These are phyloP conservation scores for Neotoxoptera formosana DNA, from an alignment of 1,140 invertebrate species.

Conservation along the genomic window DNA sequence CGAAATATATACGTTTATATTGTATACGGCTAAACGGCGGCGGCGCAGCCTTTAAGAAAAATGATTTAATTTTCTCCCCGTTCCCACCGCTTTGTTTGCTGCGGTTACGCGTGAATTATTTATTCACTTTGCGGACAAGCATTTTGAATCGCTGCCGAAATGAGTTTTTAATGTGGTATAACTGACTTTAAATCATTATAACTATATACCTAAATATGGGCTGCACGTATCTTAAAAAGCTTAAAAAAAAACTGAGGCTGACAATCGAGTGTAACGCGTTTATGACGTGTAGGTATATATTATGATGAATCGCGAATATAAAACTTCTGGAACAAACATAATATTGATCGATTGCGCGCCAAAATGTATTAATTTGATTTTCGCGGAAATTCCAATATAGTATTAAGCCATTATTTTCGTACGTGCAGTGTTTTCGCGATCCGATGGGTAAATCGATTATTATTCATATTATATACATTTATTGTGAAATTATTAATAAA, in stretches of 20 bases:
- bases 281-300: neutral
- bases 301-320: no score
- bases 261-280: no score
- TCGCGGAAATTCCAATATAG: neutral
- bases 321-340: no score
- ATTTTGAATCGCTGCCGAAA: neutral
- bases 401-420: neutral
- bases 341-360: no score
- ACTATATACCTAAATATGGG: neutral
- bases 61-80: neutral
- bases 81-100: neutral
- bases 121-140: neutral
- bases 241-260: neutral
- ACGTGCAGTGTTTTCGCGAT: neutral
- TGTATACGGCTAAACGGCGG: neutral
- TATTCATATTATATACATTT: neutral
- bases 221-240: neutral
- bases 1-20: neutral
- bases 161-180: neutral
- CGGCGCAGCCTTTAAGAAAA: neutral
- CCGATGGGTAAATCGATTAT: neutral
- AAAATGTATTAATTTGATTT: neutral
- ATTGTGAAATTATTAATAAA: neutral
- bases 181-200: neutral
- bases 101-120: neutral